phyloP scores from a whole-genome alignment of 1,140 invertebrate genomes.

The Dolichoris vasculosae region DNA sequence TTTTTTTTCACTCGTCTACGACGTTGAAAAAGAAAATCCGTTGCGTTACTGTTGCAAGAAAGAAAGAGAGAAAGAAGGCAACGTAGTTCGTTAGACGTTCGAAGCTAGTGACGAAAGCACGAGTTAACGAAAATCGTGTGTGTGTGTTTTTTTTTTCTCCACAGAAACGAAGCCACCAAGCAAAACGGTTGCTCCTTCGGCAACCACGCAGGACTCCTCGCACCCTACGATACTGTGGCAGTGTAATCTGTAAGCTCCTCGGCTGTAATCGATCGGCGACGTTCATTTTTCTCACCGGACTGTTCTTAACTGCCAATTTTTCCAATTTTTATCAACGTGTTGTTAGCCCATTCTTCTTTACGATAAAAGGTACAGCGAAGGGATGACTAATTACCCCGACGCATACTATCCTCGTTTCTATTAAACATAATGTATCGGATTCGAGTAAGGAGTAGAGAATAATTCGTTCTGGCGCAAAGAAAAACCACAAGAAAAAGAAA shows the following conservation, averaged over 20 bases:
- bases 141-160: slow-evolving; percentile 62
- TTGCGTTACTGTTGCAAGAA: background rate
- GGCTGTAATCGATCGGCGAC: slow-evolving; percentile 34
- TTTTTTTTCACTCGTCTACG: background rate
- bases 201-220: slow-evolving; percentile 87
- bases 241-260: slow-evolving; percentile 89
- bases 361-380: background rate
- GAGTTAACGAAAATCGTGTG: background rate
- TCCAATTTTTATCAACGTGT: slow-evolving; percentile 46
- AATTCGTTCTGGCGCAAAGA: slow-evolving; percentile 40
- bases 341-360: slow-evolving; percentile 35
- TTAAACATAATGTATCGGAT: slow-evolving; percentile 10
- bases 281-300: slow-evolving; percentile 39
- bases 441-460: background rate
- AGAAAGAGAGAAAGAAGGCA: background rate
- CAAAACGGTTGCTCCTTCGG: slow-evolving; percentile 76
- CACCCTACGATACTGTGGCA: slow-evolving; percentile 98
- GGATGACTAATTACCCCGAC: slow-evolving; percentile 1
- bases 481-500: background rate
- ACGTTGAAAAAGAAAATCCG: background rate
- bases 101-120: background rate
- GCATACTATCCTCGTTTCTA: slow-evolving; percentile 12
- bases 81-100: background rate
- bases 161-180: slow-evolving; percentile 90
- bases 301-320: slow-evolving; percentile 49